A percentile compares a stretch with the other conserved stretches of the same genome.
phyloP scores from a whole-genome alignment of 2,113 vertebrate species.

The Tympanuchus pallidicinctus region DNA sequence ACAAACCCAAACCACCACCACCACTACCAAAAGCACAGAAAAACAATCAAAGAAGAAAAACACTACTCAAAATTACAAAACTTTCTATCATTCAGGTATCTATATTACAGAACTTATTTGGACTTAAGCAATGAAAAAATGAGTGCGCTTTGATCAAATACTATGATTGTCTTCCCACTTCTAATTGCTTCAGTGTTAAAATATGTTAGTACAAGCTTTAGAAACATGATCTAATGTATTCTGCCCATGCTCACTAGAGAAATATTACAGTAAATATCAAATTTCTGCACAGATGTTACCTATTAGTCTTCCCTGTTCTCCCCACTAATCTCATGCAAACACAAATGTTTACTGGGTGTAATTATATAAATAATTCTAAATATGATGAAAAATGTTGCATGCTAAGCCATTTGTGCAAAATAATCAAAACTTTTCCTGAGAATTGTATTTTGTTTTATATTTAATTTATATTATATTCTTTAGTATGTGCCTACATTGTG shows the following conservation, averaged over 20 bases:
- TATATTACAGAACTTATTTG: not conserved
- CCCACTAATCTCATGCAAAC: not conserved
- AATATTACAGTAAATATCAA: not conserved
- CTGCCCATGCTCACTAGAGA: conserved; percentile 4
- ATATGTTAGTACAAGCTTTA: not conserved
- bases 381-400: not conserved
- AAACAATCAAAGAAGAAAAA: not conserved
- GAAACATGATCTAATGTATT: conserved; percentile 12
- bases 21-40: not conserved
- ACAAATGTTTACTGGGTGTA: conserved; percentile 3
- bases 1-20: not conserved
- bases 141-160: not conserved
- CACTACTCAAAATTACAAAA: not conserved
- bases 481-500: not conserved
- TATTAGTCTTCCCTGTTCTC: not conserved
- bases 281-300: conserved; percentile 30
- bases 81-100: not conserved
- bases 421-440: not conserved
- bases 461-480: not conserved
- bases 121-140: not conserved
- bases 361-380: not conserved
- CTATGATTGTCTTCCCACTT: not conserved
- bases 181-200: not conserved
- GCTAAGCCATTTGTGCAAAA: not conserved
- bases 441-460: not conserved